Conservation (phyloP, 2,888 invertebrate genomes). For the Drosophila koepferae region DNA sequence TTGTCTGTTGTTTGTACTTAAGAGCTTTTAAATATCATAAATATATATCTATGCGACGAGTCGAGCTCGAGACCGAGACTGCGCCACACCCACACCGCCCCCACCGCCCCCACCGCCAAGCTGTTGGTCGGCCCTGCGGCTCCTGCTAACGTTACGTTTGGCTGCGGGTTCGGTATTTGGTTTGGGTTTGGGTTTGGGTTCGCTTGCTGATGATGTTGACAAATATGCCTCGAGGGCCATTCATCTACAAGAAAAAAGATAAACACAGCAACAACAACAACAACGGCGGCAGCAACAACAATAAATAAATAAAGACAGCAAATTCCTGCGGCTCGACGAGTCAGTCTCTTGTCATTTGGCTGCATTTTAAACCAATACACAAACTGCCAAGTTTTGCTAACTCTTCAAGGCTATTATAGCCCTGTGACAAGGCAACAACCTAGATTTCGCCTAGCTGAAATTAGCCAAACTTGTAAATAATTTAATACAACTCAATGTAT, state of each 20-base stretch:
- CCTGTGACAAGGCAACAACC: slow-evolving; percentile 4
- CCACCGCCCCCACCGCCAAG: background rate
- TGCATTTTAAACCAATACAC: slow-evolving; percentile 44
- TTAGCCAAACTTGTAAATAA: slow-evolving; percentile 1
- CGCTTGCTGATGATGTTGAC: slow-evolving; percentile 80
- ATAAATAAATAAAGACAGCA: slow-evolving; percentile 14
- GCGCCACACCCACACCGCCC: background rate
- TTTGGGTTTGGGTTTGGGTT: slow-evolving; percentile 25
- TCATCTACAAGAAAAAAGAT: slow-evolving; percentile 68
- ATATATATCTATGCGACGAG: slow-evolving; percentile 74
- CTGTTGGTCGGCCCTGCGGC: slow-evolving; percentile 17
- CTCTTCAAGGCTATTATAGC: slow-evolving; percentile 9
- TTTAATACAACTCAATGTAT: background rate
- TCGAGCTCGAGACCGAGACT: slow-evolving; percentile 41
- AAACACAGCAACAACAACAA: slow-evolving; percentile 47
- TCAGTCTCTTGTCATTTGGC: slow-evolving; percentile 27
- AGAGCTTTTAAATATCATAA: slow-evolving; percentile 83
- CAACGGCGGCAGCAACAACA: slow-evolving; percentile 26
- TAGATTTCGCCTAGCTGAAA: background rate
- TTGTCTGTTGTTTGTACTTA: slow-evolving; percentile 82
- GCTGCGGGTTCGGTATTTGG: slow-evolving; percentile 46
- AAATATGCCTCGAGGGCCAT: slow-evolving; percentile 80
- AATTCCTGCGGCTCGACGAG: slow-evolving; percentile 25
- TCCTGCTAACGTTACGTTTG: slow-evolving; percentile 46
- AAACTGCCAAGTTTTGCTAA: slow-evolving; percentile 9